phyloP scores from a whole-genome alignment of 2,797 vertebrate genomes.

The Pristis pectinata region DNA sequence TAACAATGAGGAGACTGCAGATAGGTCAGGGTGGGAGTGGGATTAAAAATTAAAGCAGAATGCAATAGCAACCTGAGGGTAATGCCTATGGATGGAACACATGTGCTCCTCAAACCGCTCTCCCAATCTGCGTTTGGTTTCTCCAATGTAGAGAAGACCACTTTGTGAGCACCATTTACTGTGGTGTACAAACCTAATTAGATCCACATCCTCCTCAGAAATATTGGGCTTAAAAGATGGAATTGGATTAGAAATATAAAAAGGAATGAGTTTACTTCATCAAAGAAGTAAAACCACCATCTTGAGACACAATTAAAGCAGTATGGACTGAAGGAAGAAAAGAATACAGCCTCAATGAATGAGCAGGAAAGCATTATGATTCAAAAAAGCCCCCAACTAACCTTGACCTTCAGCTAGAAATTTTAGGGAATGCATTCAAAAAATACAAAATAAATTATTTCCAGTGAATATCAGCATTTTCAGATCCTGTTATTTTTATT shows the following conservation, averaged over 20 bases:
- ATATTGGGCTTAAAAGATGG: background rate
- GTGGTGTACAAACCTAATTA: too few species aligned
- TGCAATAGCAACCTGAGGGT: too few species aligned
- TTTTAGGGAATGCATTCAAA: background rate
- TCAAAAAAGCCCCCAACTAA: background rate
- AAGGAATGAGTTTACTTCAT: background rate
- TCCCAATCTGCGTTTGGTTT: too few species aligned
- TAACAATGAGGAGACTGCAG: too few species aligned
- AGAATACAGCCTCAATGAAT: background rate
- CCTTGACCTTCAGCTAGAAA: background rate
- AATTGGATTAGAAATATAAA: background rate
- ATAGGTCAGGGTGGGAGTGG: too few species aligned
- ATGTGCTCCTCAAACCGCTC: too few species aligned
- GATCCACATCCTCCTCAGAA: background rate
- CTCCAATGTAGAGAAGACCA: too few species aligned
- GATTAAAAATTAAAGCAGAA: too few species aligned
- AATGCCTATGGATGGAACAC: too few species aligned
- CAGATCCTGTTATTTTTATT: background rate
- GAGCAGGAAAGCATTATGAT: background rate
- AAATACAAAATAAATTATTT: background rate
- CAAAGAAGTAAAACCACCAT: background rate
- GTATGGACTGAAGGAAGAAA: background rate
- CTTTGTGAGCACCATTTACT: too few species aligned
- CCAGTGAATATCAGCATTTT: background rate
- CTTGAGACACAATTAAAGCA: background rate